phyloP scores from a whole-genome alignment of 1,140 invertebrate genomes.

The Drosophila melanica region DNA sequence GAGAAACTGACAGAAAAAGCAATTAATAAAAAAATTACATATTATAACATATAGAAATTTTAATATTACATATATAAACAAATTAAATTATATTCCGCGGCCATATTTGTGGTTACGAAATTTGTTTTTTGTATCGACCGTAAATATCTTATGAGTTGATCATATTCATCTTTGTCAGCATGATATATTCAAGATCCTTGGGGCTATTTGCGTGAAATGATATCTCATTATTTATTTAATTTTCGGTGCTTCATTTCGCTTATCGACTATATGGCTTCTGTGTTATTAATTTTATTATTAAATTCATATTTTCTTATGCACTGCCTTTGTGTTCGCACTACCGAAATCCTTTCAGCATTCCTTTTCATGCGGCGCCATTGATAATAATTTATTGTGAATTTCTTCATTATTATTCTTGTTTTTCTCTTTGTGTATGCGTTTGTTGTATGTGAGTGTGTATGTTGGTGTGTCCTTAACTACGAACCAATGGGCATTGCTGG shows the following conservation, averaged over 20 bases:
- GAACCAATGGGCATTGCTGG: slow-evolving; percentile 41
- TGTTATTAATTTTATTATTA: slow-evolving; percentile 59
- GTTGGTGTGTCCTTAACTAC: slow-evolving; percentile 17
- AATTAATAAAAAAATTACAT: too few relatives aligned
- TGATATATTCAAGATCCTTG: neutral
- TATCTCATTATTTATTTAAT: slow-evolving; percentile 20
- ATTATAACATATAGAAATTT: too few relatives aligned
- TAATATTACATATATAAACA: too few relatives aligned
- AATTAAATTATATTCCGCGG: too few relatives aligned
- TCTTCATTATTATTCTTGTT: slow-evolving; percentile 65
- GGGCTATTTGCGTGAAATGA: slow-evolving; percentile 10
- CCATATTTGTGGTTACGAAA: too few relatives aligned
- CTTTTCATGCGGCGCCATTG: slow-evolving; percentile 28
- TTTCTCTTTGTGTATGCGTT: slow-evolving; percentile 12
- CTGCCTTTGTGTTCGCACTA: slow-evolving; percentile 7
- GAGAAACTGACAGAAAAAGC: too few relatives aligned
- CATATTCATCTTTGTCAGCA: neutral
- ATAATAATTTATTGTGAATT: slow-evolving; percentile 69
- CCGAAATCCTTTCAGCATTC: slow-evolving; percentile 43
- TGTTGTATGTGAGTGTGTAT: slow-evolving; percentile 3
- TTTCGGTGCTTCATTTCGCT: slow-evolving; percentile 15
- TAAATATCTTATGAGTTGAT: too few relatives aligned
- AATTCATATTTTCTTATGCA: slow-evolving; percentile 34
- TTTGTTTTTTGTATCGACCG: too few relatives aligned
- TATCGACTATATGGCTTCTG: slow-evolving; percentile 26